Evolutionary conservation across 2,888 invertebrate species (phyloP).

Genomic region (Mactromeris polynyma): DNA sequence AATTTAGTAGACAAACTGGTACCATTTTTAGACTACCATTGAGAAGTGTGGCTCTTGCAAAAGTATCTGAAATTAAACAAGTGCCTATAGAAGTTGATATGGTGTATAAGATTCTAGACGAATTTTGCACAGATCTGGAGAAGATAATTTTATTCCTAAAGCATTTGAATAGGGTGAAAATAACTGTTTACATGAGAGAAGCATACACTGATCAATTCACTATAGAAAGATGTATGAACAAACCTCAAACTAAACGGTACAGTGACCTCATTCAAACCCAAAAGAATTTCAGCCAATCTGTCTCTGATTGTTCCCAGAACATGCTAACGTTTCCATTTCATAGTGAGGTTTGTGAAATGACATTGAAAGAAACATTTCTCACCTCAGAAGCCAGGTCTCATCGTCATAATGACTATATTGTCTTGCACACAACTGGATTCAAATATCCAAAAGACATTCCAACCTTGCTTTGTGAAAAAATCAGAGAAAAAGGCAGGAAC

Average conservation of each 20-base stretch:
- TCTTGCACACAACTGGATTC: conserved; percentile 11
- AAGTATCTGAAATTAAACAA: conserved; percentile 75
- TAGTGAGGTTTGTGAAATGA: neutral
- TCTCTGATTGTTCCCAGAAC: neutral
- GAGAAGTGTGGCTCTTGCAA: conserved; percentile 66
- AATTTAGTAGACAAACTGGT: conserved; percentile 36
- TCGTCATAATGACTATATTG: neutral
- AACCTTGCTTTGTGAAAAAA: neutral
- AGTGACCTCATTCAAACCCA: neutral
- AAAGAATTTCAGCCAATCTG: neutral
- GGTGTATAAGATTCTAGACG: conserved; percentile 44
- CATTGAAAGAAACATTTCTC: neutral
- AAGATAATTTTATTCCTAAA: conserved; percentile 66
- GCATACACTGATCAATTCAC: conserved; percentile 28
- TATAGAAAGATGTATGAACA: conserved; percentile 29
- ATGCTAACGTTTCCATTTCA: neutral
- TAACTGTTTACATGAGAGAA: conserved; percentile 36
- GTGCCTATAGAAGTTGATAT: conserved; percentile 21
- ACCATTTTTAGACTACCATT: conserved; percentile 72
- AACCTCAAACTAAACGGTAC: neutral
- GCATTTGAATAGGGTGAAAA: conserved; percentile 52
- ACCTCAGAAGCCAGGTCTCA: neutral
- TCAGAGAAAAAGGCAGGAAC: neutral
- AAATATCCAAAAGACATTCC: neutral
- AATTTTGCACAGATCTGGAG: conserved; percentile 49